Base-by-base conservation (phyloP, 2,113 vertebrate genomes). In the Callocephalon fimbriatum region DNA sequence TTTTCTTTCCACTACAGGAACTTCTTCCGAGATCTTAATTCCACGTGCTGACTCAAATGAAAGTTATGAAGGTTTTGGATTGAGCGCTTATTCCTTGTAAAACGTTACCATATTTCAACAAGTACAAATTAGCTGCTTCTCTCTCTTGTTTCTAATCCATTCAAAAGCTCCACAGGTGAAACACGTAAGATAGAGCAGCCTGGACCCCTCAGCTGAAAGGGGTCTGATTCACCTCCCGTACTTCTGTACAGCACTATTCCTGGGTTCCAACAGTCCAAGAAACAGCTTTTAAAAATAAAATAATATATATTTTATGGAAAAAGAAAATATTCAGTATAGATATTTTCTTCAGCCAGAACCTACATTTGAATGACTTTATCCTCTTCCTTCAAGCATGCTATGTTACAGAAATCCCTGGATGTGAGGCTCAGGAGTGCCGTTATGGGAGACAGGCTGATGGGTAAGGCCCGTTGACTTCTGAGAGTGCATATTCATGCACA, bases 201-300 rank as follows among this genome's bases (percentile, higher is more conserved):
- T 75, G 56, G 63, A 94, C 4, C 7, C 38, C 26, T 90, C 56
- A 84, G 26, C 42, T 80, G 67, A 76, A 56, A 76, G 40, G 5
- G 9, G 8, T 56, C 35, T 68, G 25, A 66, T 77, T 74, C 29
- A 74, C 20, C 16, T 77, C 35, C 59, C 4, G 0, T 71, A 25
- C 32, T 77, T 59, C 32, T 0, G 1, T 50, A 59, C 9, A 85
- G 27, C 21, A 37, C 22, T 50, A 38, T 8, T 32, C 7, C 15
- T 40, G 20, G 9, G 18, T 66, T 88, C 50, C n/a, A 18, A 17
- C 0, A 0, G 29, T 76, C 31, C 32, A 73, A 63, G 50, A 63
- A 90, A n/a, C 10, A 74, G 4, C n/a, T 80, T 88, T 82, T 31
- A 47, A 83, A 93, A 88, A 79, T 29, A 82, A 68, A 65, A 68